Percentiles rank a stretch among this genome's conserved stretches.
Conservation (phyloP, 2,797 vertebrate species). For the Pempheris klunzingeri region DNA sequence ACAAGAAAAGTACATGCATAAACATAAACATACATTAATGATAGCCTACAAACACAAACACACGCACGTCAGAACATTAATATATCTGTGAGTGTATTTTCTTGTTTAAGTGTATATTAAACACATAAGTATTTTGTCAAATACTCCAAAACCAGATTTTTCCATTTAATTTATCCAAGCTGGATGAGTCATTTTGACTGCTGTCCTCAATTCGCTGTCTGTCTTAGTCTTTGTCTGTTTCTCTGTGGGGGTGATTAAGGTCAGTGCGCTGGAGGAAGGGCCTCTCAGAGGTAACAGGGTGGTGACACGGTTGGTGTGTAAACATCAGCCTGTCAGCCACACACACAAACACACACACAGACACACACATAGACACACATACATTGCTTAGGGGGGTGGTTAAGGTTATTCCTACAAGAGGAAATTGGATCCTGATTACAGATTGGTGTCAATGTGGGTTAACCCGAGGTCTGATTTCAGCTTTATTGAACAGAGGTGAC, state of each 20-base stretch:
- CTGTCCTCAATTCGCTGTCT: constrained; percentile 1
- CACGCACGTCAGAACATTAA: background rate
- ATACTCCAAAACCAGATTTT: background rate
- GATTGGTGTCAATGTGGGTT: constrained; percentile 70
- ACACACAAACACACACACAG: constrained; percentile 25
- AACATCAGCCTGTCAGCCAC: constrained; percentile 27
- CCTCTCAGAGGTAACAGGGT: background rate
- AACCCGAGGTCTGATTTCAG: constrained; percentile 45
- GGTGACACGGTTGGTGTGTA: constrained; percentile 35
- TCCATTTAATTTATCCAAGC: background rate
- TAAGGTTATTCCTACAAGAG: constrained; percentile 65
- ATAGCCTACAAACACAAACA: no score
- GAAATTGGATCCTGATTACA: constrained; percentile 77
- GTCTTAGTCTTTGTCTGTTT: background rate
- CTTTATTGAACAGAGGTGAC: constrained; percentile 57
- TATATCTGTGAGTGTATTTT: background rate
- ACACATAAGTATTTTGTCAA: background rate
- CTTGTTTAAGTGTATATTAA: background rate
- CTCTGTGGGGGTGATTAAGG: background rate
- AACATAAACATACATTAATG: no score
- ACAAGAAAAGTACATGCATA: background rate
- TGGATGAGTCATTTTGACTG: constrained; percentile 21
- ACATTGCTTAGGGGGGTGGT: constrained; percentile 17
- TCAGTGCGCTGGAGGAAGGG: background rate
- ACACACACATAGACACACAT: constrained; percentile 22